Percentiles rank a stretch among this genome's conserved stretches.
phyloP scores from a whole-genome alignment of 2,113 vertebrate species.

The Proteles cristata region DNA sequence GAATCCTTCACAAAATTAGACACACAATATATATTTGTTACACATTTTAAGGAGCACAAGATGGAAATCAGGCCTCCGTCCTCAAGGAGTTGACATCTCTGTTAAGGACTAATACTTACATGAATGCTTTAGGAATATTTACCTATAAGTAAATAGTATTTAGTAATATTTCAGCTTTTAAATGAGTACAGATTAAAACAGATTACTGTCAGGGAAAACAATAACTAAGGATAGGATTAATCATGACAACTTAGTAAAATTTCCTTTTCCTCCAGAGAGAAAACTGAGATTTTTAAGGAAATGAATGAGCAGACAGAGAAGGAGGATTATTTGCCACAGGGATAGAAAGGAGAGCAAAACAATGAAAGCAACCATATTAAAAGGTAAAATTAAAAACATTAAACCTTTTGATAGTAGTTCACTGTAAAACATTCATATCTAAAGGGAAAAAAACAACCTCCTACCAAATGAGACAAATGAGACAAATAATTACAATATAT shows the following conservation, averaged over 20 bases:
- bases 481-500: neutral
- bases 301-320: neutral
- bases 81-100: neutral
- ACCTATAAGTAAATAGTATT: neutral
- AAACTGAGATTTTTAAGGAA: neutral
- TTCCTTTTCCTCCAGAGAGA: neutral
- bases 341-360: neutral
- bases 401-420: neutral
- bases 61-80: neutral
- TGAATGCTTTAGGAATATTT: neutral
- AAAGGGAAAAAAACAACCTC: neutral
- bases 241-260: neutral
- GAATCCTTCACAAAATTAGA: neutral
- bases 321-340: neutral
- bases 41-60: neutral
- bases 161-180: neutral
- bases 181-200: neutral
- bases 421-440: neutral
- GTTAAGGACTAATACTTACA: neutral
- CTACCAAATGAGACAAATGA: neutral
- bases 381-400: neutral
- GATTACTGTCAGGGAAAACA: neutral
- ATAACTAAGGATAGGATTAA: neutral
- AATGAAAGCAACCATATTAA: neutral
- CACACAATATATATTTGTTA: neutral